Evolutionary conservation across 2,797 vertebrate genomes (phyloP), one percentile per base, ranked within the genome.

Genomic region (Poeciliopsis paucimaculata): DNA sequence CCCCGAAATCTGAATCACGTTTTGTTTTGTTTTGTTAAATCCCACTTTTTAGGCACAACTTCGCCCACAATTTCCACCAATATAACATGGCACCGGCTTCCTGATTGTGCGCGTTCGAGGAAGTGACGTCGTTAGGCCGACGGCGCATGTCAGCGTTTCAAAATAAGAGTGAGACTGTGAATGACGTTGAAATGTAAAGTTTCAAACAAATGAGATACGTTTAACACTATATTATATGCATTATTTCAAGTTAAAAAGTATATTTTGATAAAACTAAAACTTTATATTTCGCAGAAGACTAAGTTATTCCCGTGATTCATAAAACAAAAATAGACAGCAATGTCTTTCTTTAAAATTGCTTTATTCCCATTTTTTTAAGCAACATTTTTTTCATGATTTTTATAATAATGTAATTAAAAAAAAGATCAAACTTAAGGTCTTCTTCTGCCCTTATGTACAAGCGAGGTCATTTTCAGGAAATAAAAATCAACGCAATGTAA

Each of bases 401-500:
- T 88, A 93, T 93, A 94, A 88, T 87, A 93, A 93, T 88, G 90
- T 92, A 85, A 92, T 93, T 90, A 90, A 95, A 95, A 95, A 94
- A 94, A 95, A 92, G 89, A 93, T 93, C 94, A 93, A 95, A 94
- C 90, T 89, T 85, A 85, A 84, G 79, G 91, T 86, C 18, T 81
- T 90, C 90, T 84, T 89, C 46, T 34, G 68, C 68, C 82, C 91
- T 86, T 90, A 95, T 91, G 84, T 93, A 94, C 93, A 95, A 91
- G 82, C 91, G 90, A 92, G 80, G 90, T 72, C 83, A 84, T 51
- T 43, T 83, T 83, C 57, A 84, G 41, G 72, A 90, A 88, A 88
- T 55, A 86, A 86, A 77, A 90, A 76, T 75, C 64, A 86, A 89
- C 86, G 76, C 72, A 83, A 87, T 81, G 87, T 46, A 90, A 89